Conservation (phyloP, 1,140 invertebrate genomes). For the Drosophila jambulina region DNA sequence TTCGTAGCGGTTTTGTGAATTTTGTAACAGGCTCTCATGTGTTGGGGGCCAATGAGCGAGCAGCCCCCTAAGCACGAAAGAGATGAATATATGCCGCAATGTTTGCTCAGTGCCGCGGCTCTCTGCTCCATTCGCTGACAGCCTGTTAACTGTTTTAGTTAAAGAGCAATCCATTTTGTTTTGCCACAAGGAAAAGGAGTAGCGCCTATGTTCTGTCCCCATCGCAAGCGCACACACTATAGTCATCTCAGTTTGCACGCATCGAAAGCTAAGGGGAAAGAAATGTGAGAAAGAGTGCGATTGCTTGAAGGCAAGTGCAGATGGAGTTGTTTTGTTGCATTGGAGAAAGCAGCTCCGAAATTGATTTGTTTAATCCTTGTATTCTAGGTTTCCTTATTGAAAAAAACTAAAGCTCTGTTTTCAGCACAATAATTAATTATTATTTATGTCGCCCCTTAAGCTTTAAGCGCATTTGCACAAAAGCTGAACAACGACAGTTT, state of each 20-base stretch:
- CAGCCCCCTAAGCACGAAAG: conserved; percentile 28
- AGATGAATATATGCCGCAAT: conserved; percentile 58
- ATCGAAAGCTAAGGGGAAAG: conserved; percentile 19
- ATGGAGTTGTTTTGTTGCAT: not conserved
- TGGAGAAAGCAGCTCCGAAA: not conserved
- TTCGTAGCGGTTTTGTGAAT: conserved; percentile 84
- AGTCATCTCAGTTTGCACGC: conserved; percentile 36
- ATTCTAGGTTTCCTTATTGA: not conserved
- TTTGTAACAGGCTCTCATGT: conserved; percentile 56
- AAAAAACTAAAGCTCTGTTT: conserved; percentile 26
- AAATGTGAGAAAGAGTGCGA: conserved; percentile 34
- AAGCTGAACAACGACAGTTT: conserved; percentile 54
- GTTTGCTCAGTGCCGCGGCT: conserved; percentile 43
- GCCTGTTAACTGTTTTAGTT: conserved; percentile 85
- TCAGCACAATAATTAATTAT: conserved; percentile 12
- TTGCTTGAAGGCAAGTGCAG: conserved; percentile 12
- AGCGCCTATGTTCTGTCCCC: conserved; percentile 56
- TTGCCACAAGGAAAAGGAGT: conserved; percentile 81
- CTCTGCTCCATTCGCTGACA: conserved; percentile 41
- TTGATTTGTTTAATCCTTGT: not conserved
- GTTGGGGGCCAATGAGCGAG: not conserved
- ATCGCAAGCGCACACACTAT: conserved; percentile 20
- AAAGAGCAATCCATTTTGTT: conserved; percentile 85
- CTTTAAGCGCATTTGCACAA: conserved; percentile 70
- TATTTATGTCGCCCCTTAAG: conserved; percentile 46